A percentile compares a stretch with the other conserved stretches of the same genome.
These are phyloP conservation scores for Perithous albicinctus DNA, from an alignment of 2,888 invertebrate genomes.

Conservation along the genomic window DNA sequence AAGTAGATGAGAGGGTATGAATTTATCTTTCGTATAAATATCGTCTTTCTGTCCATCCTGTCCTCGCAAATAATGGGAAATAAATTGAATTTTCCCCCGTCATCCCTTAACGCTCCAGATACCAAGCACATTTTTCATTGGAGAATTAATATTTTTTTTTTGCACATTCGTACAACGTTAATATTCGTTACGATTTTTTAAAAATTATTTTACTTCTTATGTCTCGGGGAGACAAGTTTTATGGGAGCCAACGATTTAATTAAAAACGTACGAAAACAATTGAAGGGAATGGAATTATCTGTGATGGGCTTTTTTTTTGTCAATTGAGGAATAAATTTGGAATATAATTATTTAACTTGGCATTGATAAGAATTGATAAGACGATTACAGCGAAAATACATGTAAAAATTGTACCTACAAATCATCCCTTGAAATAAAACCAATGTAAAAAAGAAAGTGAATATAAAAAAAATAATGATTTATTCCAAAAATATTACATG, in stretches of 20 bases:
- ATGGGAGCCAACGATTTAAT: no score
- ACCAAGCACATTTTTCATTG: not conserved
- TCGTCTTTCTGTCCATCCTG: not conserved
- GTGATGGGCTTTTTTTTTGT: not conserved
- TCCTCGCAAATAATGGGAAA: not conserved
- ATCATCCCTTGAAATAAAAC: no score
- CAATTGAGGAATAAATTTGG: not conserved
- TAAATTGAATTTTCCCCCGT: constrained; percentile 34
- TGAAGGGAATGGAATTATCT: no score
- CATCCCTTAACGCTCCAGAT: constrained; percentile 5
- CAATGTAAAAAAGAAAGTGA: not conserved
- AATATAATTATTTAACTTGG: not conserved
- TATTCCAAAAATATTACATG: no score
- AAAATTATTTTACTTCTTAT: not conserved
- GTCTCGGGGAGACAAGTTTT: no score
- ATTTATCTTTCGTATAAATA: constrained; percentile 44
- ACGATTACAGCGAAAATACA: not conserved
- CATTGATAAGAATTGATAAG: not conserved
- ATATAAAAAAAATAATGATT: no score
- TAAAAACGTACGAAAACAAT: no score
- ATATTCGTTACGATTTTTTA: not conserved
- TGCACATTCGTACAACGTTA: not conserved
- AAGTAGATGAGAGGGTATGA: constrained; percentile 10
- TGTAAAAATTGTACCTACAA: not conserved
- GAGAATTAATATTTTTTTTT: not conserved